These are phyloP conservation scores for Folsomia candida DNA, from an alignment of 2,888 invertebrate genomes.

Conservation along the genomic window DNA sequence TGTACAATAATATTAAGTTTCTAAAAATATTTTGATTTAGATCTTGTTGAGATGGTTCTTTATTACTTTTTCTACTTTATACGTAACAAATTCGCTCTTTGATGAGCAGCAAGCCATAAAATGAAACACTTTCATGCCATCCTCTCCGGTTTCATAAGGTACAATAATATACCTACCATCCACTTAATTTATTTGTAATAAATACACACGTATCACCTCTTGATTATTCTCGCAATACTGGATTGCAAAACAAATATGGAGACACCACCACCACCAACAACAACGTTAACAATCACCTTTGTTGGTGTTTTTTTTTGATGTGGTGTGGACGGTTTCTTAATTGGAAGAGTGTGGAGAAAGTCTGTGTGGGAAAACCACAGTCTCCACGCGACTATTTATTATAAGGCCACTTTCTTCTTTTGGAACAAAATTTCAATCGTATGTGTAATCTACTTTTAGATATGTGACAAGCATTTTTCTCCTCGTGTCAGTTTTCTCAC, in stretches of 20 bases:
- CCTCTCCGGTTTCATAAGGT: too few relatives aligned
- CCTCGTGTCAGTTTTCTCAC: background rate
- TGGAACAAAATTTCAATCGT: background rate
- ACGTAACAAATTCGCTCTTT: background rate
- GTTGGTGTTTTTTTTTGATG: too few relatives aligned
- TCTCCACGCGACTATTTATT: background rate
- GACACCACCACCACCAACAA: background rate
- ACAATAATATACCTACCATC: too few relatives aligned
- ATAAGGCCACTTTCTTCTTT: background rate
- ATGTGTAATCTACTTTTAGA: background rate
- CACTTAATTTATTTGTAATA: too few relatives aligned
- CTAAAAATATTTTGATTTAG: background rate
- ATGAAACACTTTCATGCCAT: too few relatives aligned
- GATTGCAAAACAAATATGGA: background rate
- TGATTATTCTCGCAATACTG: background rate
- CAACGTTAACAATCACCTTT: background rate
- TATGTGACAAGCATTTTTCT: background rate
- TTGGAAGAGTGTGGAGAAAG: background rate
- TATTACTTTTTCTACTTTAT: background rate
- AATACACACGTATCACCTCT: background rate
- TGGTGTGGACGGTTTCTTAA: background rate
- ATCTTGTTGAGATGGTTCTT: background rate
- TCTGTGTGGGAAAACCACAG: too few relatives aligned
- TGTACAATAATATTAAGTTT: background rate
- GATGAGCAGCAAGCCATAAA: too few relatives aligned